Evolutionary conservation across 2,888 invertebrate species (phyloP).

Genomic region (Mesorhabditis spiculigera): DNA sequence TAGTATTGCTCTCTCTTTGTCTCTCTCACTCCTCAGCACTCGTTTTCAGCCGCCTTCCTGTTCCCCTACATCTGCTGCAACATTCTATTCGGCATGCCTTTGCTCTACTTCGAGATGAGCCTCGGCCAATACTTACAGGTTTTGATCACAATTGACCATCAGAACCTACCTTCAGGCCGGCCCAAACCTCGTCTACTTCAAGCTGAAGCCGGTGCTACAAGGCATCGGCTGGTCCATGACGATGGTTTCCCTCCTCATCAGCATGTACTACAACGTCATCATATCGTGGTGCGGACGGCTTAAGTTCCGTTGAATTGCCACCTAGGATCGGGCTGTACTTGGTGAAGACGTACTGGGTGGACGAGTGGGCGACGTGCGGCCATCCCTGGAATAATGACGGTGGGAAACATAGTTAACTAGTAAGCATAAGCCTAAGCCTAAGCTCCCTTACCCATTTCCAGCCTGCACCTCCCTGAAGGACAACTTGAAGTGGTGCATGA

Average conservation of each 20-base stretch:
- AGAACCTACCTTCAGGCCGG: neutral
- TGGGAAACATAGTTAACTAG: neutral
- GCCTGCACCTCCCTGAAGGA: no score
- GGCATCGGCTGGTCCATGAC: conserved; percentile 87
- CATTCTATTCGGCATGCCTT: conserved; percentile 58
- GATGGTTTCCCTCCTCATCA: conserved; percentile 87
- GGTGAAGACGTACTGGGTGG: conserved; percentile 14
- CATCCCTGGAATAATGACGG: conserved; percentile 23
- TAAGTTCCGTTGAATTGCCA: no score
- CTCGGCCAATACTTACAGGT: conserved; percentile 50
- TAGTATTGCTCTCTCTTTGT: neutral
- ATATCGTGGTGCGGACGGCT: conserved; percentile 71
- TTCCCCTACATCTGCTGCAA: conserved; percentile 59
- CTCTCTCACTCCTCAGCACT: no score
- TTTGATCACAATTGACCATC: no score
- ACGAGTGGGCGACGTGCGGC: conserved; percentile 22
- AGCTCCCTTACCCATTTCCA: no score
- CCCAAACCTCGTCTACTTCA: neutral
- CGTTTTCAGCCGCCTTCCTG: conserved; percentile 57
- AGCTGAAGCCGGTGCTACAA: neutral
- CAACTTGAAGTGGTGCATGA: no score
- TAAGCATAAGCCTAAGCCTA: no score
- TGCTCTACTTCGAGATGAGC: conserved; percentile 57
- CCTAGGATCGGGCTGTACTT: conserved; percentile 75
- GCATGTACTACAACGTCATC: conserved; percentile 90